Base-by-base conservation (phyloP, 2,888 invertebrate genomes). In the Chloroclystis v-ata region DNA sequence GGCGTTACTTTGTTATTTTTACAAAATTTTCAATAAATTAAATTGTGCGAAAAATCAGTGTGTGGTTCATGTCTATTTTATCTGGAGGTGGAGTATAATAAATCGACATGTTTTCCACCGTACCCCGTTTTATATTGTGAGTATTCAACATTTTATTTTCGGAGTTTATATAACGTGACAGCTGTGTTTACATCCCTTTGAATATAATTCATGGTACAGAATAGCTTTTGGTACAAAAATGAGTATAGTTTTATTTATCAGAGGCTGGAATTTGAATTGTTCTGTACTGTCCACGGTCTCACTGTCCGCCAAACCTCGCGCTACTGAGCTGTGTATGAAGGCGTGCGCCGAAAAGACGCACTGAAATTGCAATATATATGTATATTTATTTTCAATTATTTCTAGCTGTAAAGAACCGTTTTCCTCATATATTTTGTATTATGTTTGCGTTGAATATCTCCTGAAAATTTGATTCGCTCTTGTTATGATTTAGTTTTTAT, bases 141-240 rank as follows among this genome's bases (percentile, higher is more conserved):
- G 88, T 88, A 82, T 60, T 60, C 66, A 72, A 72, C 2, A 57
- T 67, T 77, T 79, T 81, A 82, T 80, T 83, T 84, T 82, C 59
- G 74, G 77, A 77, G 80, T 86, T 84, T 88, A 87, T 78, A 82
- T 86, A 87, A 86, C 85, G 67, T 79, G 83, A 82, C 83, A 84
- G 82, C 80, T 85, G 80, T 76, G 75, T 81, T 80, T 72, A 67
- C 67, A 68, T 61, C 57, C 75, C 25, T 33, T 28, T 20, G 35
- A 24, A 9, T 37, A 14, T n/a, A n/a, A 13, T 43, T 37, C 37
- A 24, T 14, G 26, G 12, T 28, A 9, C 9, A 9, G 9, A 28
- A 28, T 8, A 4, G 9, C 7, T 33, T 33, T 33, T 4, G 1
- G 16, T 33, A 9, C 0, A n/a, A n/a, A n/a, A n/a, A n/a, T 9